Percentiles rank a stretch among this genome's conserved stretches.
phyloP scores from a whole-genome alignment of 2,113 vertebrate species.

The Varanus salvator region DNA sequence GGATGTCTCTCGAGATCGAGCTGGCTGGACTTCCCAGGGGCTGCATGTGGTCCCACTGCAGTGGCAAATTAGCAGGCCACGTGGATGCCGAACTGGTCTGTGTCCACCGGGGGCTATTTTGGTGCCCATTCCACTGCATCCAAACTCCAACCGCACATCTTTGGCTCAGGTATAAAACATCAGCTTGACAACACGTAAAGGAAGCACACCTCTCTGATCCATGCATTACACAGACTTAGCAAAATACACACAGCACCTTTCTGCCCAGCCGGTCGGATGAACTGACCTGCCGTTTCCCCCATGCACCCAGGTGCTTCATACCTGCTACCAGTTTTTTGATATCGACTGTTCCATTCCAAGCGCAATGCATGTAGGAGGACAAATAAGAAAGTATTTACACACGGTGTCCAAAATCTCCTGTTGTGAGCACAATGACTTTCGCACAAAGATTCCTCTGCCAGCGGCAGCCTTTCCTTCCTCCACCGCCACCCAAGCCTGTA shows the following conservation, averaged over 20 bases:
- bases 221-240: background rate
- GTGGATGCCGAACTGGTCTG: background rate
- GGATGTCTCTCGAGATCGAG: no score
- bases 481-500: accelerated
- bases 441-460: background rate
- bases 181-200: constrained; percentile 32
- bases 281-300: constrained; percentile 13
- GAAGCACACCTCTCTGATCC: background rate
- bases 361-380: constrained; percentile 81
- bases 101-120: background rate
- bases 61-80: no score
- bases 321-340: constrained; percentile 95
- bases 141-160: background rate
- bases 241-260: constrained; percentile 29
- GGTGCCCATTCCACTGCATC: no score
- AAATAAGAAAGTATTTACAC: constrained; percentile 66
- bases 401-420: background rate
- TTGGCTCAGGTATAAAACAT: background rate
- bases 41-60: background rate
- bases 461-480: accelerated
- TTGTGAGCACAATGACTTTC: background rate
- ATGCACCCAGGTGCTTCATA: constrained; percentile 79
- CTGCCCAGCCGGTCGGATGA: constrained; percentile 11
- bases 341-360: constrained; percentile 91
- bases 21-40: background rate